These are phyloP conservation scores for Himalopsyche japonica DNA, from an alignment of 2,888 invertebrate species.

Conservation along the genomic window DNA sequence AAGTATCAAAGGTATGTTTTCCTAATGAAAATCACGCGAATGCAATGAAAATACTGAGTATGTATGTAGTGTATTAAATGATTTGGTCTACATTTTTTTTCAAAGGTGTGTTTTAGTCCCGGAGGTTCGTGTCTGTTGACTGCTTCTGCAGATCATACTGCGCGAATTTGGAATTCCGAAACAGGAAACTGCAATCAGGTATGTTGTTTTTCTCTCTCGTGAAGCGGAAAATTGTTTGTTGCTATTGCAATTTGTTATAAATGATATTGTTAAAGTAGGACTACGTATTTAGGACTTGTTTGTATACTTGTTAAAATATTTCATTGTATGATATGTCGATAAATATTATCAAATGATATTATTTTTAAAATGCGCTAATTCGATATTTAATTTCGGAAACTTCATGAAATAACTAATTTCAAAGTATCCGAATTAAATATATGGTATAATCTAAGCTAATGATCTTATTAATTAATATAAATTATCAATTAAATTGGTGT, in stretches of 20 bases:
- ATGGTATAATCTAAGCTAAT: too few relatives aligned
- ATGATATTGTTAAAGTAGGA: too few relatives aligned
- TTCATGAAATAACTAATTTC: too few relatives aligned
- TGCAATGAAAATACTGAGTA: neutral
- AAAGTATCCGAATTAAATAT: too few relatives aligned
- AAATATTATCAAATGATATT: too few relatives aligned
- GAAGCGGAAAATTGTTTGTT: neutral
- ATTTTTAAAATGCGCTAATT: too few relatives aligned
- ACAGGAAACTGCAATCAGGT: constrained; percentile 72
- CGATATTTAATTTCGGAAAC: too few relatives aligned
- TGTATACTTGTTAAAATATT: too few relatives aligned
- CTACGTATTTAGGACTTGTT: too few relatives aligned
- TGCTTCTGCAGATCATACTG: constrained; percentile 75
- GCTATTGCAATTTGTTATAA: neutral
- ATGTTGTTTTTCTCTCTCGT: neutral
- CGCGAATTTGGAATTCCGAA: constrained; percentile 72
- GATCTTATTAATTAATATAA: too few relatives aligned
- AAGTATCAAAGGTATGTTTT: constrained; percentile 65
- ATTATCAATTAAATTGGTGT: too few relatives aligned
- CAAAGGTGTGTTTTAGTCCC: constrained; percentile 78
- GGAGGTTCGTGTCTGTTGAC: constrained; percentile 74
- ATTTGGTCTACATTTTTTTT: neutral
- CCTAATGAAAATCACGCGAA: neutral
- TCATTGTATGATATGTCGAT: too few relatives aligned
- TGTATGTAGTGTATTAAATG: neutral